Evolutionary conservation across 2,113 vertebrate species (phyloP), one percentile per base, ranked within the genome.

Genomic region (Proterorhinus semilunaris): DNA sequence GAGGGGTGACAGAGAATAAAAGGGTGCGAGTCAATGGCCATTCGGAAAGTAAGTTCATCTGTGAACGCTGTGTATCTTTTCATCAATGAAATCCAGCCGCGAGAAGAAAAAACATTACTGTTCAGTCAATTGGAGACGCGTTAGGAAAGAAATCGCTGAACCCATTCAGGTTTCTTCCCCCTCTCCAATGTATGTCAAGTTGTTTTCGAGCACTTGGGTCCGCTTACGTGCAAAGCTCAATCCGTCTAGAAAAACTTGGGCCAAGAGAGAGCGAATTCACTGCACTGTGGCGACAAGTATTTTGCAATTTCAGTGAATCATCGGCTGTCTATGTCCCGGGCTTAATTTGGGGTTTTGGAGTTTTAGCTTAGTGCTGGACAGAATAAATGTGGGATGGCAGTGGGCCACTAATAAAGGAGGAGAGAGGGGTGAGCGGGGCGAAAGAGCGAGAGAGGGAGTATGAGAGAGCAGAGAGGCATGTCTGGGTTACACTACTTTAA

Each of bases 41-140:
- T 79, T 81, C 84, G 78, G 83, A 90, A 86, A 86, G 86, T 86
- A 88, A 89, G 90, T 87, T 90, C 82, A 90, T 88, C 88, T 89
- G 72, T 88, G 82, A 89, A 88, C 72, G 82, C 79, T 21, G 51
- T 75, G 76, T 88, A 87, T 87, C 79, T 83, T 91, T 87, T 91
- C 87, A 89, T 92, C 88, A 90, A 86, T 91, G 87, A 84, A 83
- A 84, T 75, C 68, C 65, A 27, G 63, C 16, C 64, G n/a, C 48
- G 16, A 68, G 67, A 66, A 76, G 72, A 86, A 76, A 76, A 76
- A 81, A 69, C 76, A 79, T 79, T 44, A 72, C 83, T 81, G 58
- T 78, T 80, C 51, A 51, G 68, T 74, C 74, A 70, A 71, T 74
- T 44, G 6, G 68, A 88, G 79, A 27, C 67, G 67, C 63, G 71